phyloP scores from a whole-genome alignment of 2,797 vertebrate genomes.

The Trematomus bernacchii region DNA sequence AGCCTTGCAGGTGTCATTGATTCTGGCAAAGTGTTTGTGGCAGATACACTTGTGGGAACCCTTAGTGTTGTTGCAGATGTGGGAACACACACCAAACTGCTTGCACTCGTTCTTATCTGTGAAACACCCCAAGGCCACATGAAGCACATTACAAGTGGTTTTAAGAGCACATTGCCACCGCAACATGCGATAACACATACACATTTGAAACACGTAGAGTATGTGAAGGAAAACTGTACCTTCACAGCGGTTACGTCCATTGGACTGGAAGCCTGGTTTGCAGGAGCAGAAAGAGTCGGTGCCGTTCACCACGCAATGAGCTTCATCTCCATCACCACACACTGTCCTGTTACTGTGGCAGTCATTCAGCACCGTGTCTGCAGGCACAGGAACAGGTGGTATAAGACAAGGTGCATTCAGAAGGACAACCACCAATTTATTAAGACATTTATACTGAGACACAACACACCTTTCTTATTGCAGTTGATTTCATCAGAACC shows the following conservation, averaged over 20 bases:
- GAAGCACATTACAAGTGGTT: background rate
- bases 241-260: constrained; percentile 89
- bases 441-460: background rate
- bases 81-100: constrained; percentile 92
- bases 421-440: background rate
- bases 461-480: constrained; percentile 86
- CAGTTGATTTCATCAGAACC: constrained; percentile 91
- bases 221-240: constrained; percentile 76
- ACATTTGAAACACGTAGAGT: background rate
- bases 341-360: constrained; percentile 88
- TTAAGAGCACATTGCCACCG: background rate
- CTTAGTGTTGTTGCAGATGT: constrained; percentile 98
- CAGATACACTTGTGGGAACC: constrained; percentile 94
- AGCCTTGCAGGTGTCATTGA: constrained; percentile 94
- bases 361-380: constrained; percentile 88
- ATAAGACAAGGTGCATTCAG: background rate
- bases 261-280: constrained; percentile 90
- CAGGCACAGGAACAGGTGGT: background rate
- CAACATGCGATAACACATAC: background rate
- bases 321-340: constrained; percentile 92
- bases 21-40: constrained; percentile 92
- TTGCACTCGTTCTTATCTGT: constrained; percentile 94
- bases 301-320: constrained; percentile 88
- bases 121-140: constrained; percentile 23
- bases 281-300: constrained; percentile 92